Conservation (phyloP, 2,888 invertebrate genomes). For the Lathronympha strigana region DNA sequence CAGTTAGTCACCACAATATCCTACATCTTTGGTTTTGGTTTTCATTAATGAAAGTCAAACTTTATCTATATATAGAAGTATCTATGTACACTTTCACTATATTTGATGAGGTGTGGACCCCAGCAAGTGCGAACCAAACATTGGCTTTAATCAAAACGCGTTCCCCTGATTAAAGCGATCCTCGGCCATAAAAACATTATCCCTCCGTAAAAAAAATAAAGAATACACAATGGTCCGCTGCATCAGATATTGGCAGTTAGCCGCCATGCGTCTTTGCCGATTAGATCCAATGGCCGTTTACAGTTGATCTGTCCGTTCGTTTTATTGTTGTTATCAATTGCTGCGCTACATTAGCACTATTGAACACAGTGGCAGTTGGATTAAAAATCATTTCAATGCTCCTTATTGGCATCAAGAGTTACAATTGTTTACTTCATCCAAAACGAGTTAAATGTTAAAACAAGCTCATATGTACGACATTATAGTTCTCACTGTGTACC, state of each 20-base stretch:
- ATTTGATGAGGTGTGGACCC: constrained; percentile 12
- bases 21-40: not conserved
- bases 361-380: constrained; percentile 30
- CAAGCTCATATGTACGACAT: not conserved
- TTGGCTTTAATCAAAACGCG: constrained; percentile 77
- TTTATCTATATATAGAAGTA: not conserved
- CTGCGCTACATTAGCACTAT: constrained; percentile 47
- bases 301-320: constrained; percentile 48
- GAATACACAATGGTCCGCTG: constrained; percentile 79
- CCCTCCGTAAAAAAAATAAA: constrained; percentile 82
- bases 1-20: too few relatives aligned
- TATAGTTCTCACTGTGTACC: not conserved
- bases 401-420: not conserved
- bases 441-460: constrained; percentile 4
- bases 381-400: constrained; percentile 26
- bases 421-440: not conserved
- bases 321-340: constrained; percentile 71
- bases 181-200: constrained; percentile 84
- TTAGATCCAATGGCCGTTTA: constrained; percentile 61
- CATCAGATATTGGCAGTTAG: constrained; percentile 83
- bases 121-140: constrained; percentile 54
- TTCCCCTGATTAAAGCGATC: constrained; percentile 80
- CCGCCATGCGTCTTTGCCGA: constrained; percentile 72
- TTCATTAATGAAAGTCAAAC: not conserved
- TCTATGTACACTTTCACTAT: not conserved